Evolutionary conservation across 2,888 invertebrate genomes (phyloP), one percentile per base, ranked within the genome.

Genomic region (Philhelius pedissequus): DNA sequence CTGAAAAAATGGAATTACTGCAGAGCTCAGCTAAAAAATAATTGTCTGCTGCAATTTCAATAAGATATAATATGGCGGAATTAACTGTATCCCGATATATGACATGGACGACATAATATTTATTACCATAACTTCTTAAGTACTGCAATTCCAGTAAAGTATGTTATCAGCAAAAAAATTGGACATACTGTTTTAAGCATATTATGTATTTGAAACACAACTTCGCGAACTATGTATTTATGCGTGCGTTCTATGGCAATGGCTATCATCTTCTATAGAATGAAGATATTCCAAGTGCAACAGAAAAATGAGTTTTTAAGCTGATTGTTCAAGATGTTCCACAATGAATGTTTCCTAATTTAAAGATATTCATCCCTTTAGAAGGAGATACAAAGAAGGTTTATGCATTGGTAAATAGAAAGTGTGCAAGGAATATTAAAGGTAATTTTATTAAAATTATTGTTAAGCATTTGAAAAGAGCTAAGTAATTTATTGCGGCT

Each of bases 231-330:
- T 25, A n/a, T 43, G 15, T 18, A 5, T n/a, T 13, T 7, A 13
- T 48, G 48, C 22, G 48, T 48, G 22, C 22, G 22, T 20, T 18
- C 43, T 18, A 43, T 35, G 15, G 0, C n/a, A 13, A 48, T 48
- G 22, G n/a, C 48, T 13, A 48, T 48, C 48, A 48, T 25, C n/a
- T n/a, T n/a, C 25, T 13, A 7, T 7, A 7, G 15, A 13, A 58
- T 8, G n/a, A 62, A 32, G 50, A 18, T 9, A n/a, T 9, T 43
- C 18, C 64, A 32, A 76, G 18, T 68, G 68, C 45, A 68, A 73
- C 22, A 20, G 38, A 54, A 52, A 82, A 77, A 77, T 62, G 60
- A 68, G 82, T 73, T 82, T 77, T 77, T 77, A 73, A 82, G 71
- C 82, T 54, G 52, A 81, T 58, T 43, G 38, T 52, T 71, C 68